Conservation (phyloP, 2,888 invertebrate species). For the Erebia ligea region DNA sequence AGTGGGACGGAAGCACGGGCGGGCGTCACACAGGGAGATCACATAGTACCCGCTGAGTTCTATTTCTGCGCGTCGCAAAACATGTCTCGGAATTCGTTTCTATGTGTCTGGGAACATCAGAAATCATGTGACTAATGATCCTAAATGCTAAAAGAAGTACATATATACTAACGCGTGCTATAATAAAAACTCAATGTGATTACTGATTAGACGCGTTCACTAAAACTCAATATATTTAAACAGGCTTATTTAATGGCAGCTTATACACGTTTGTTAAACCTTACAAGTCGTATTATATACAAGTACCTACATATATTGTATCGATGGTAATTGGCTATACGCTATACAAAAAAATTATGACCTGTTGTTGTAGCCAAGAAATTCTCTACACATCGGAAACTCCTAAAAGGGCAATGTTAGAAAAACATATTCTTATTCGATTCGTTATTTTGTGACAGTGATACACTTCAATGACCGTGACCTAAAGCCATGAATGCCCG, state of each 20-base stretch:
- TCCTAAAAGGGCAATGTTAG: neutral
- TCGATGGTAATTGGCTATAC: neutral
- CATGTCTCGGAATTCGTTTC: slow-evolving; percentile 83
- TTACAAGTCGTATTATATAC: neutral
- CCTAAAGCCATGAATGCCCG: slow-evolving; percentile 5
- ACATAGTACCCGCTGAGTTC: slow-evolving; percentile 78
- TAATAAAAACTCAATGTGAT: slow-evolving; percentile 33
- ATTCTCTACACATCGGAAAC: too few species aligned
- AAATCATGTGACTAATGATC: slow-evolving; percentile 81
- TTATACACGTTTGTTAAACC: neutral
- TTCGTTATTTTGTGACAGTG: neutral
- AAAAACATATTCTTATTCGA: slow-evolving; percentile 3
- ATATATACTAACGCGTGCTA: slow-evolving; percentile 47
- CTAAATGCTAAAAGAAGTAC: slow-evolving; percentile 51
- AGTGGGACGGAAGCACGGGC: slow-evolving; percentile 65
- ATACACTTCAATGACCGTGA: neutral
- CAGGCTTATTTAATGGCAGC: neutral
- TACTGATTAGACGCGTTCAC: slow-evolving; percentile 11
- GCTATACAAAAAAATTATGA: neutral
- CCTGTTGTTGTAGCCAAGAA: neutral
- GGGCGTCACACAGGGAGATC: slow-evolving; percentile 76
- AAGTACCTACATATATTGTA: neutral
- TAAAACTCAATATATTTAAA: neutral
- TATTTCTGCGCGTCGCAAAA: slow-evolving; percentile 80
- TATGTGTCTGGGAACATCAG: slow-evolving; percentile 77